These are phyloP conservation scores for Melanotaenia maccullochi DNA, from an alignment of 2,797 vertebrate genomes.

Conservation along the genomic window DNA sequence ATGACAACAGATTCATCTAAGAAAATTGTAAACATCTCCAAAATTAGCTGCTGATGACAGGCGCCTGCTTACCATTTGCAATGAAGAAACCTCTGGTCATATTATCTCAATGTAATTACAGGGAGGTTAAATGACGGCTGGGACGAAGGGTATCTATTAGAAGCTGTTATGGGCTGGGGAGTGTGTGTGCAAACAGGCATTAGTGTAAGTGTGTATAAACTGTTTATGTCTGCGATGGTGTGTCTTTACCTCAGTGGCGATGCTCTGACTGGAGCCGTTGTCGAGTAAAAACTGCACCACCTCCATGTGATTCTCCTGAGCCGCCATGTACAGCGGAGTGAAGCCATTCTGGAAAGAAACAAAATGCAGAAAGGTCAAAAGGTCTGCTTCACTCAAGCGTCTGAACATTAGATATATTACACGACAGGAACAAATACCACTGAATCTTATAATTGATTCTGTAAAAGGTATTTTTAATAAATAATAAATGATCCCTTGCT, in stretches of 20 bases:
- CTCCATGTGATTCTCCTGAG: conserved; percentile 97
- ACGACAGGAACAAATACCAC: not conserved
- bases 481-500: not conserved
- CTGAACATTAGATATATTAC: not conserved
- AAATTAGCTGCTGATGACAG: conserved; percentile 4
- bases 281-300: conserved; percentile 96
- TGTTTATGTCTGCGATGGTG: not conserved
- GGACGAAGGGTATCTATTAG: conserved; percentile 17
- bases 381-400: not conserved
- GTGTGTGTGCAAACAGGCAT: conserved; percentile 23
- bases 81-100: conserved; percentile 3
- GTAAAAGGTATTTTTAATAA: not conserved
- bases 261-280: conserved; percentile 95
- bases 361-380: not conserved
- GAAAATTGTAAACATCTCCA: not conserved
- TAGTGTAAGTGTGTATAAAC: not conserved
- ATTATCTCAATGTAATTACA: conserved; percentile 36
- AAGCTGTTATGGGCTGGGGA: conserved; percentile 1
- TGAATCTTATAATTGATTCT: not conserved
- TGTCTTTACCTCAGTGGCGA: conserved; percentile 90
- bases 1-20: not conserved
- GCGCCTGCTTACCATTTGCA: conserved; percentile 15
- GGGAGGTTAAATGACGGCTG: conserved; percentile 14
- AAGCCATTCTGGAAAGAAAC: conserved; percentile 91
- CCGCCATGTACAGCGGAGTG: conserved; percentile 97